phyloP scores from a whole-genome alignment of 92 coral and sea anemone species.

The Palythoa caribaeorum region DNA sequence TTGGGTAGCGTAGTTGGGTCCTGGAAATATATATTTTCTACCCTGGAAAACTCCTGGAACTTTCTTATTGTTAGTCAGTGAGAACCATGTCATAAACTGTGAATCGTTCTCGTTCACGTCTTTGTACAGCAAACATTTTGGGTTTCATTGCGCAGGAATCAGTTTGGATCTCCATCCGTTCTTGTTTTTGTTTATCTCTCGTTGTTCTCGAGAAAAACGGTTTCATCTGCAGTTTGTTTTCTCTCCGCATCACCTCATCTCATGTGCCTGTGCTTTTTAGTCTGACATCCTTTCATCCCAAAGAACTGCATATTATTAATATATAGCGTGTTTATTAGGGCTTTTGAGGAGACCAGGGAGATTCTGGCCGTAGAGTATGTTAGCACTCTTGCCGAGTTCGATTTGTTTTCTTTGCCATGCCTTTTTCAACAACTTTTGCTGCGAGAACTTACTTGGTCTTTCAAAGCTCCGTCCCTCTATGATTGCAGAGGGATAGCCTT shows the following conservation, averaged over 20 bases:
- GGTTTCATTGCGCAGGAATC: conserved; percentile 45
- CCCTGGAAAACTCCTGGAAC: too few species aligned
- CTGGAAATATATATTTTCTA: too few species aligned
- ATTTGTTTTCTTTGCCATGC: too few species aligned
- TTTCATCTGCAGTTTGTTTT: conserved; percentile 58
- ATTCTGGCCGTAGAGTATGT: too few species aligned
- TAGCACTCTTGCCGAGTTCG: too few species aligned
- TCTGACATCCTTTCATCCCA: conserved; percentile 71
- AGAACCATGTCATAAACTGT: neutral
- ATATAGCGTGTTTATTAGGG: conserved; percentile 59
- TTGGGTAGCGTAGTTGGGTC: too few species aligned
- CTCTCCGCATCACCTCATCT: conserved; percentile 69
- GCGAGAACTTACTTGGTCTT: too few species aligned
- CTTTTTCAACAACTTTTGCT: too few species aligned
- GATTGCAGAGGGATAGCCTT: too few species aligned
- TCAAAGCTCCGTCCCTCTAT: too few species aligned
- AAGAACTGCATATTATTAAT: conserved; percentile 57
- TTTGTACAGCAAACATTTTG: conserved; percentile 51
- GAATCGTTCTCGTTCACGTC: conserved; percentile 54
- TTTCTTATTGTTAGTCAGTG: too few species aligned
- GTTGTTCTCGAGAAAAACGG: conserved; percentile 52
- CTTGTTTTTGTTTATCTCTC: conserved; percentile 68
- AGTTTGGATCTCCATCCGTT: conserved; percentile 59
- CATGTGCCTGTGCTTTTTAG: conserved; percentile 56
- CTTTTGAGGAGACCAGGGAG: conserved; percentile 26